These are phyloP conservation scores for Microctenopoma stevenorrisi DNA, from an alignment of 2,797 vertebrate genomes.

Conservation along the genomic window DNA sequence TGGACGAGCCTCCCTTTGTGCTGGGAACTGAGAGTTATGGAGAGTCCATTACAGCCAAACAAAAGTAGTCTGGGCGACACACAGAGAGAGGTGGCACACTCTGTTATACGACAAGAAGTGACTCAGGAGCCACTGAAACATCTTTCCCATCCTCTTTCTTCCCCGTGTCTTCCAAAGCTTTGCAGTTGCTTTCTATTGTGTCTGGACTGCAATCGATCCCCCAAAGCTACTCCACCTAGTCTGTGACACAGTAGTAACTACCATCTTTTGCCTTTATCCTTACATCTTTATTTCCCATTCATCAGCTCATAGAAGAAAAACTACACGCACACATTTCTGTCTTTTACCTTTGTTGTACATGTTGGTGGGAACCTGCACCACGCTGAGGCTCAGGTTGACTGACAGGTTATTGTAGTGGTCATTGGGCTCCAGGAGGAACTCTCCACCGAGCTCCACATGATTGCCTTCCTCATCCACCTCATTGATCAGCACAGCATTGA, in stretches of 20 bases:
- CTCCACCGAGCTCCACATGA: conserved; percentile 92
- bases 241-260: conserved; percentile 40
- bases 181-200: conserved; percentile 48
- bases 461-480: conserved; percentile 94
- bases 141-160: conserved; percentile 22
- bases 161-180: conserved; percentile 24
- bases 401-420: conserved; percentile 97
- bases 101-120: conserved; percentile 54
- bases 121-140: conserved; percentile 53
- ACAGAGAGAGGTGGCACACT: conserved; percentile 51
- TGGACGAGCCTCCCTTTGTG: conserved; percentile 73
- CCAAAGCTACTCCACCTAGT: conserved; percentile 40
- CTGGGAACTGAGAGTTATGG: conserved; percentile 66
- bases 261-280: conserved; percentile 42
- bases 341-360: conserved; percentile 92
- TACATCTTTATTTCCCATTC: conserved; percentile 32
- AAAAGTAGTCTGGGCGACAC: conserved; percentile 68
- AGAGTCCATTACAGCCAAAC: conserved; percentile 75
- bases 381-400: conserved; percentile 96
- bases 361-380: conserved; percentile 98
- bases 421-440: conserved; percentile 95
- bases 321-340: conserved; percentile 10
- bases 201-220: conserved; percentile 62
- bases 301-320: conserved; percentile 36
- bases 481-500: conserved; percentile 97